phyloP scores from a whole-genome alignment of 2,113 vertebrate species.

The Ptilorrhoa leucosticta region DNA sequence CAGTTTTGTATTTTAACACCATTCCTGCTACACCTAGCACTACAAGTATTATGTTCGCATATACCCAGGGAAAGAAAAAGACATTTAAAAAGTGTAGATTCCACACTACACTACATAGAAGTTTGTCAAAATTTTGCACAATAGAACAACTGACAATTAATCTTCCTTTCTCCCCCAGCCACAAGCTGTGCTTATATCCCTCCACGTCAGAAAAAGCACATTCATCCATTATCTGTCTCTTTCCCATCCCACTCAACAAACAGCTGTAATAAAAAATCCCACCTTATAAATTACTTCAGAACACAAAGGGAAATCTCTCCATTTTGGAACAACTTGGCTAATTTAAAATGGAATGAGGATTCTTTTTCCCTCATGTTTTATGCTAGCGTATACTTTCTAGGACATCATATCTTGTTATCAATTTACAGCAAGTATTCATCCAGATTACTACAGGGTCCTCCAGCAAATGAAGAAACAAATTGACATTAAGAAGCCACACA shows the following conservation, averaged over 20 bases:
- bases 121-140: neutral
- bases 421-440: slow-evolving; percentile 45
- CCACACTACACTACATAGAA: neutral
- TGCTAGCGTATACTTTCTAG: neutral
- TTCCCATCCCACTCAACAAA: slow-evolving; percentile 56
- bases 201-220: neutral
- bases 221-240: slow-evolving; percentile 63
- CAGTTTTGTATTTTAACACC: neutral
- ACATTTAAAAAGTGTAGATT: neutral
- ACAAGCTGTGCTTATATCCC: neutral
- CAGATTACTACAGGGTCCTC: slow-evolving; percentile 31
- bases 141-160: neutral
- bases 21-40: neutral
- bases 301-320: slow-evolving; percentile 45
- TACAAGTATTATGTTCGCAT: neutral
- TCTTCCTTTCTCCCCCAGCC: neutral
- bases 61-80: neutral
- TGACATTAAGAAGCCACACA: slow-evolving; percentile 38
- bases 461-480: slow-evolving; percentile 50
- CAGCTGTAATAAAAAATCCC: slow-evolving; percentile 33
- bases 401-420: slow-evolving; percentile 46
- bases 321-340: slow-evolving; percentile 22
- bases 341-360: slow-evolving; percentile 21
- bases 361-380: slow-evolving; percentile 16
- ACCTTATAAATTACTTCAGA: slow-evolving; percentile 39